phyloP scores from a whole-genome alignment of 2,113 vertebrate species.

The Phaethon lepturus region DNA sequence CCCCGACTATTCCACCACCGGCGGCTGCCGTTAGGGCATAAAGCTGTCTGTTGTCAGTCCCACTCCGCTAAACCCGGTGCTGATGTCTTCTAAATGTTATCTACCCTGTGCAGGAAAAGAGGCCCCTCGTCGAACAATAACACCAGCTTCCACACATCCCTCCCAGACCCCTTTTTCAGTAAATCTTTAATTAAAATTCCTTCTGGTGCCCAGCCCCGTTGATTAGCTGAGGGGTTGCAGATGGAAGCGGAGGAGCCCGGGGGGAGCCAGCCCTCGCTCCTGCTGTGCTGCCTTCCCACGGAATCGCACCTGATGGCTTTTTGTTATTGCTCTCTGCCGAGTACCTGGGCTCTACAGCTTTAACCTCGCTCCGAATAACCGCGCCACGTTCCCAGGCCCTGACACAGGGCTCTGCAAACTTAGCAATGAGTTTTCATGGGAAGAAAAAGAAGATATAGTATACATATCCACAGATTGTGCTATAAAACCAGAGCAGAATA shows the following conservation, averaged over 20 bases:
- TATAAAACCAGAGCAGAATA: neutral
- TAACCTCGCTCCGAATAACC: neutral
- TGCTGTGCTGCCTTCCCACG: neutral
- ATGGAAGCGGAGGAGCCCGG: neutral
- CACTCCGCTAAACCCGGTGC: neutral
- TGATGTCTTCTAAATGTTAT: conserved; percentile 8
- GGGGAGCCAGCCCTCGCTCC: neutral
- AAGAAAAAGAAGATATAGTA: neutral
- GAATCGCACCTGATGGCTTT: neutral
- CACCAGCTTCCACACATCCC: neutral
- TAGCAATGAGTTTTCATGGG: neutral
- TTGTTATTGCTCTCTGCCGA: neutral
- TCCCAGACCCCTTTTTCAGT: neutral
- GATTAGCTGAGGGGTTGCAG: neutral
- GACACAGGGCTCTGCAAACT: neutral
- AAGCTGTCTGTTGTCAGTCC: neutral
- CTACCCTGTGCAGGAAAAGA: neutral
- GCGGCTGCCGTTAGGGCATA: neutral
- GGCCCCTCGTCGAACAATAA: neutral
- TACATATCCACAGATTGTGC: neutral
- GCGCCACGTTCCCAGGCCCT: neutral
- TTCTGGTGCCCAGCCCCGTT: neutral
- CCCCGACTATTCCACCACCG: neutral
- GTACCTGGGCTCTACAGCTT: neutral
- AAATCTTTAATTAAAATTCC: neutral